phyloP scores from a whole-genome alignment of 1,140 invertebrate genomes.

The Gryllus bimaculatus region DNA sequence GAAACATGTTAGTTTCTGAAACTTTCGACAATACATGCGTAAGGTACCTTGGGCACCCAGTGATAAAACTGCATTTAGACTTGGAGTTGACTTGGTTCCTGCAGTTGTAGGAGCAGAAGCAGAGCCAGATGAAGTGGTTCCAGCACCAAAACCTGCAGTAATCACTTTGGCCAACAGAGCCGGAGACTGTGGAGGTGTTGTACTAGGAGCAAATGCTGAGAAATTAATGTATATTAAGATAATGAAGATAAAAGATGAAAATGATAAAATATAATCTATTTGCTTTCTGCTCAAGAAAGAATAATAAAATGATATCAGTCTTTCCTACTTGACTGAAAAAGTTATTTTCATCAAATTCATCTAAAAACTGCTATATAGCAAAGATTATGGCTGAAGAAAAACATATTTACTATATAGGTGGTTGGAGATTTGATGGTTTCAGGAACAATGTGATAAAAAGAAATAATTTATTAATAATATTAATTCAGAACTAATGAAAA shows the following conservation, averaged over 20 bases:
- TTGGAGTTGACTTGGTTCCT: constrained; percentile 27
- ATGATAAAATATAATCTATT: too few relatives aligned
- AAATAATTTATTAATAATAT: too few relatives aligned
- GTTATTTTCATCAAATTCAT: constrained; percentile 1
- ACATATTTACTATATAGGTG: too few relatives aligned
- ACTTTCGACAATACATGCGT: background rate
- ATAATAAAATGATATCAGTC: background rate
- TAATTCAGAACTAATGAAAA: too few relatives aligned
- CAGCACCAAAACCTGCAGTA: constrained; percentile 25
- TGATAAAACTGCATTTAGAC: constrained; percentile 35
- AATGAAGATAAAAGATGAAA: background rate
- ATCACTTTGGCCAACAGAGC: constrained; percentile 26
- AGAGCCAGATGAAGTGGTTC: constrained; percentile 17
- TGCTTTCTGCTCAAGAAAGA: background rate
- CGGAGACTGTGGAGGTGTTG: constrained; percentile 29
- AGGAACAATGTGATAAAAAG: too few relatives aligned
- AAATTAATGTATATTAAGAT: background rate
- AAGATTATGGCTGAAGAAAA: too few relatives aligned
- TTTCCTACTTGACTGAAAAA: background rate
- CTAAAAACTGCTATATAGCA: background rate
- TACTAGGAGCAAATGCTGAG: constrained; percentile 12
- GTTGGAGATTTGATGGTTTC: too few relatives aligned
- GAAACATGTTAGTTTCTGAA: background rate
- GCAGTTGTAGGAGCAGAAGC: too few relatives aligned
- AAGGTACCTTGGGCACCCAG: constrained; percentile 38